Base-by-base conservation (phyloP, 2,888 invertebrate species). In the Heliothis peltigera region DNA sequence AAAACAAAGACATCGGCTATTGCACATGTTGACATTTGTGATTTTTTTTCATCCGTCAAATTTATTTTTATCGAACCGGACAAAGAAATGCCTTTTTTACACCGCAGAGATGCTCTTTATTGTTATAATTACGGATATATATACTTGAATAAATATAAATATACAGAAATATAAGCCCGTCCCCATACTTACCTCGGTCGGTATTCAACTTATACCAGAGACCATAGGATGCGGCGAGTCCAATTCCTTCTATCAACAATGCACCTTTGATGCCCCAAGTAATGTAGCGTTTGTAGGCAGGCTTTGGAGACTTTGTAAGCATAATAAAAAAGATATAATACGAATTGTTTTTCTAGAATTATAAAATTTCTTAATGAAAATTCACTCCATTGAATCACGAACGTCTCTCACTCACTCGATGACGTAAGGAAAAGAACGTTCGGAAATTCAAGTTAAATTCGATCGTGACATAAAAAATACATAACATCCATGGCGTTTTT, bases 131-230 rank as follows among this genome's bases (percentile, higher is more conserved):
- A 17, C 5, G 7, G 17, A 46, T 19, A 44, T 10, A 46, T 48
- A 46, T 7, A 21, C 22, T 28, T 51, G 15, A 19, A 32, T 32
- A n/a, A 19, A 51, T 44, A 32, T 32, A n/a, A 19, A 51, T 44
- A 35, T 22, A 67, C 17, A 59, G 32, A 74, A 73, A 61, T 68
- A 69, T 68, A 69, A 70, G 60, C 49, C 58, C 55, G 18, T 57
- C 22, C 43, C 63, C 93, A 91, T 90, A 73, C 94, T 91, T 91
- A 97, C 98, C 97, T 95, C 96, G 95, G 82, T 96, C 96, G 54
- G 95, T 96, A 86, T 97, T 97, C 88, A 97, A 95, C 91, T 95
- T 96, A 86, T 95, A 92, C 96, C 97, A 98, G 79, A 96, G 84
- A 68, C 93, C 95, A 91, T 97, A 97, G 28, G 96, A 95, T 52